Evolutionary conservation across 2,113 vertebrate genomes (phyloP).

Genomic region (Elanus axillaris): DNA sequence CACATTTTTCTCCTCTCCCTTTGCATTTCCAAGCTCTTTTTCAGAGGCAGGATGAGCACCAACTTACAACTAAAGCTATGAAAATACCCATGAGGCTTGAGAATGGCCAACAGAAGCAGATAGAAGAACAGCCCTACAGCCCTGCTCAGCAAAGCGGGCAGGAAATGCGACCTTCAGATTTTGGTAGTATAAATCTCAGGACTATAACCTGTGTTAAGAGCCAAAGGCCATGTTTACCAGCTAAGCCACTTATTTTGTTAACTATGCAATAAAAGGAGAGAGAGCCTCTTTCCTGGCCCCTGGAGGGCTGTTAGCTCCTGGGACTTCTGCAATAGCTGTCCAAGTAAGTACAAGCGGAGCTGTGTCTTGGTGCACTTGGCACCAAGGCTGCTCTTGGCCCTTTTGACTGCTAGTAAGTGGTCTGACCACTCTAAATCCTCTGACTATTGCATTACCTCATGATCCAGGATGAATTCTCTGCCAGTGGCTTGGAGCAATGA

Average conservation of each 20-base stretch:
- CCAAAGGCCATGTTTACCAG: background rate
- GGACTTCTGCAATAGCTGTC: background rate
- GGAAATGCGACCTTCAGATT: background rate
- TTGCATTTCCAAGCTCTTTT: background rate
- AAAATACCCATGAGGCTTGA: background rate
- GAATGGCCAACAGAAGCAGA: background rate
- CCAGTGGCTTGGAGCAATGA: background rate
- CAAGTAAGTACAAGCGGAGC: background rate
- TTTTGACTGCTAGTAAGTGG: background rate
- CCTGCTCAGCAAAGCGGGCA: background rate
- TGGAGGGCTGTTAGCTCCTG: background rate
- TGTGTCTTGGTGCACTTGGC: background rate
- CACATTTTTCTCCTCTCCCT: background rate
- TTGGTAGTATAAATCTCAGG: background rate
- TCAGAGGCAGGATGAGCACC: background rate
- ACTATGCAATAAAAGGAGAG: background rate
- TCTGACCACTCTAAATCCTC: background rate
- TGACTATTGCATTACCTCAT: rapidly evolving
- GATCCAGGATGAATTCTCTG: background rate
- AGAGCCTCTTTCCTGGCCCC: background rate
- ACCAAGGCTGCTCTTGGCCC: background rate
- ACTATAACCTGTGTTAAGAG: background rate
- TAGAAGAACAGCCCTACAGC: background rate
- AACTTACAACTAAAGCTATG: background rate
- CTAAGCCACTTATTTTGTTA: background rate